Percentiles rank a stretch among this genome's conserved stretches.
Evolutionary conservation across 1,140 invertebrate genomes (phyloP).

Genomic region (Anastrepha ludens): DNA sequence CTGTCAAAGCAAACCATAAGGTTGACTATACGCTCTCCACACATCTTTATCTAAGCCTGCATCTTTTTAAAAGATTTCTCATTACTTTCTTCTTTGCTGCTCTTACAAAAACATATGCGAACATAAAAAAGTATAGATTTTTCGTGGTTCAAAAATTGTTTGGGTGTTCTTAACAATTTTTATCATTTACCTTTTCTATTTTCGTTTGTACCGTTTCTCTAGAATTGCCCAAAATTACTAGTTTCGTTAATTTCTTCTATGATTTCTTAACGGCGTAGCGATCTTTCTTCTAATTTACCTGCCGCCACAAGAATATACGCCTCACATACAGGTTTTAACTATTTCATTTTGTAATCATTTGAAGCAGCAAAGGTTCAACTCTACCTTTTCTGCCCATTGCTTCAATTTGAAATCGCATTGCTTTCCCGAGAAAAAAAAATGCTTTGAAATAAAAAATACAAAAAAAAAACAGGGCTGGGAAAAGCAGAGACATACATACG

Average conservation of each 20-base stretch:
- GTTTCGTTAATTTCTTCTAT: constrained; percentile 48
- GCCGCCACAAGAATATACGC: neutral
- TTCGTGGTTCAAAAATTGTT: neutral
- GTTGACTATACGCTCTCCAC: neutral
- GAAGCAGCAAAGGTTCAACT: neutral
- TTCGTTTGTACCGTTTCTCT: neutral
- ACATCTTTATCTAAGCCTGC: neutral
- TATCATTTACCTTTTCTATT: neutral
- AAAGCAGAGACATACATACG: too few relatives aligned
- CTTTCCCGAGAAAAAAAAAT: constrained; percentile 11
- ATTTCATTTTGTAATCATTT: neutral
- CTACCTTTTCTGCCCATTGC: constrained; percentile 15
- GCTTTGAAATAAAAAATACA: neutral
- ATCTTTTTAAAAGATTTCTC: neutral
- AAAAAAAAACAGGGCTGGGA: neutral
- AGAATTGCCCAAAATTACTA: constrained; percentile 46
- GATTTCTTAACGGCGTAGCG: constrained; percentile 43
- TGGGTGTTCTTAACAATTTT: neutral
- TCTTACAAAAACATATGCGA: neutral
- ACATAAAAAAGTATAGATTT: neutral
- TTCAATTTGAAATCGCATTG: constrained; percentile 20
- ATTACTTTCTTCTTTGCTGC: neutral
- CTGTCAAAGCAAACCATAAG: constrained; percentile 25
- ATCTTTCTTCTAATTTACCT: constrained; percentile 45
- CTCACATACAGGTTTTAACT: constrained; percentile 2